Conservation (phyloP, 2,797 vertebrate species). For the Nyctibius grandis region DNA sequence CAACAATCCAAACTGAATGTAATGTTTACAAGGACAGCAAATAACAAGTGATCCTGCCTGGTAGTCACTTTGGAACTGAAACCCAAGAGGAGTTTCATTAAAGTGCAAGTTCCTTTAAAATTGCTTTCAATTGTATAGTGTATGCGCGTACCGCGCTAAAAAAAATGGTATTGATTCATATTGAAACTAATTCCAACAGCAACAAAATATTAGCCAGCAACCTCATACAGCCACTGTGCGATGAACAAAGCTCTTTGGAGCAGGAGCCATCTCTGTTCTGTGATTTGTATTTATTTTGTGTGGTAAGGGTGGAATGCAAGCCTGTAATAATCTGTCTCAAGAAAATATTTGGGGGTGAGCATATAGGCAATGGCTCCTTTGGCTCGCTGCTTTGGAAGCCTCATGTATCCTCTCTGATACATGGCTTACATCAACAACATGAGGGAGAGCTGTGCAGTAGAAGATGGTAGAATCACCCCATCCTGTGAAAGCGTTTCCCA, state of each 20-base stretch:
- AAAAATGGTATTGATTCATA: not conserved
- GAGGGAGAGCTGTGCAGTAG: not conserved
- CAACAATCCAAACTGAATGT: conserved; percentile 10
- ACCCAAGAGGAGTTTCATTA: not conserved
- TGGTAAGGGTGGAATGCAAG: not conserved
- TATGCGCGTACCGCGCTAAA: not conserved
- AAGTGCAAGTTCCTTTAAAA: conserved; percentile 9
- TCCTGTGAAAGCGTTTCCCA: not conserved
- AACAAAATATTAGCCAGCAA: conserved; percentile 41
- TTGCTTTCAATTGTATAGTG: not conserved
- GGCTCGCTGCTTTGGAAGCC: not conserved
- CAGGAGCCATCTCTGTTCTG: not conserved
- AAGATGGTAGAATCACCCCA: not conserved
- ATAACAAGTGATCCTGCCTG: not conserved
- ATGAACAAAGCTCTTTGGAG: not conserved
- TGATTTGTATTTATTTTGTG: not conserved
- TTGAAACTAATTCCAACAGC: conserved; percentile 41
- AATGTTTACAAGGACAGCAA: conserved; percentile 32
- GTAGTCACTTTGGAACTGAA: conserved; percentile 4
- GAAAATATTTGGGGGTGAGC: not conserved
- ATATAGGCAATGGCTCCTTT: not conserved
- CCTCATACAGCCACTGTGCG: not conserved
- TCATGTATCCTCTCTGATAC: not conserved
- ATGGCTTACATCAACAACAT: not conserved
- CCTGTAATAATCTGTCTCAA: not conserved